These are phyloP conservation scores for Neoitamus cyanurus DNA, from an alignment of 2,888 invertebrate species.

Conservation along the genomic window DNA sequence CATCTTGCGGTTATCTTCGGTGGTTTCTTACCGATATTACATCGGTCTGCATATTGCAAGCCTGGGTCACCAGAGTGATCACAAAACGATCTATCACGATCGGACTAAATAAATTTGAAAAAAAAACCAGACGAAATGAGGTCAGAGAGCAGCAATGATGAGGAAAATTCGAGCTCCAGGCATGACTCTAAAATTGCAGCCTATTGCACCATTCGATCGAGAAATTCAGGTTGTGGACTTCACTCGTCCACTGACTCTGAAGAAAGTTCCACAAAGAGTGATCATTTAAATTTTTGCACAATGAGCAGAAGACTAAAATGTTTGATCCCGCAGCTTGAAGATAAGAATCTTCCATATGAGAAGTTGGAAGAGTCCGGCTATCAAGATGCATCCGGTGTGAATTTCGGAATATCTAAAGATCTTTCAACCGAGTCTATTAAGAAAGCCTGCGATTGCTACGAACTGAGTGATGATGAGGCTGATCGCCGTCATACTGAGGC, in stretches of 20 bases:
- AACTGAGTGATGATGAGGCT: constrained; percentile 59
- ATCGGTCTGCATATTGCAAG: neutral
- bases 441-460: constrained; percentile 60
- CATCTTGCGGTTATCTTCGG: constrained; percentile 1
- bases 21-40: neutral
- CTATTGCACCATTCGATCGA: constrained; percentile 50
- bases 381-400: neutral
- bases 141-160: constrained; percentile 40
- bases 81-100: neutral
- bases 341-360: constrained; percentile 46
- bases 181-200: constrained; percentile 43
- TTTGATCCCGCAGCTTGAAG: constrained; percentile 30
- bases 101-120: neutral
- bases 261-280: constrained; percentile 22
- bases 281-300: constrained; percentile 48
- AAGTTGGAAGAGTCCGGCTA: constrained; percentile 44
- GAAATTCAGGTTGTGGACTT: neutral
- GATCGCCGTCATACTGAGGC: constrained; percentile 22
- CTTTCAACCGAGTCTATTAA: constrained; percentile 62
- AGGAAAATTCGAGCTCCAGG: constrained; percentile 37
- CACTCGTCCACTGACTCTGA: neutral
- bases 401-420: constrained; percentile 59
- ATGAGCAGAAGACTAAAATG: constrained; percentile 47
- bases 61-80: neutral
- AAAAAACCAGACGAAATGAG: constrained; percentile 17